Evolutionary conservation across 1,140 invertebrate genomes (phyloP).

Genomic region (Nomia melanderi): DNA sequence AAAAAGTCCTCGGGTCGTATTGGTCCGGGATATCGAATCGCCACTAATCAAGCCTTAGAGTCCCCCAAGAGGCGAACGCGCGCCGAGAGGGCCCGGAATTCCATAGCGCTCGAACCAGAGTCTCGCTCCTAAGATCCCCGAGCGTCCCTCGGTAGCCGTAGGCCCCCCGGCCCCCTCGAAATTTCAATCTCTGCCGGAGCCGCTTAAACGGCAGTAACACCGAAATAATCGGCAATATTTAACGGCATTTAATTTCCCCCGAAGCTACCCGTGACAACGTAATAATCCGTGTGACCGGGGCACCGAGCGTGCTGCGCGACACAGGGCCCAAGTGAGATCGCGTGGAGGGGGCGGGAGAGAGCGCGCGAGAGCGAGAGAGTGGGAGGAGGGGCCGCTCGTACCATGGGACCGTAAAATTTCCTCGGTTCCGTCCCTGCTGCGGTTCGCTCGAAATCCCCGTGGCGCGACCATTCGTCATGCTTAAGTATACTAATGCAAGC

Average conservation of each 20-base stretch:
- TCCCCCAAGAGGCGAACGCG: too few relatives aligned
- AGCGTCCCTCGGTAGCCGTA: constrained; percentile 11
- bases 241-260: constrained; percentile 48
- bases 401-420: constrained; percentile 44
- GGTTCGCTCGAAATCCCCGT: constrained; percentile 57
- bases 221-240: constrained; percentile 53
- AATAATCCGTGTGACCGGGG: constrained; percentile 41
- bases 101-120: neutral
- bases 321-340: neutral
- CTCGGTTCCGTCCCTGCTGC: constrained; percentile 12
- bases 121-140: neutral
- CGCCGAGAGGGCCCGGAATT: too few relatives aligned
- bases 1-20: too few relatives aligned
- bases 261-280: constrained; percentile 51
- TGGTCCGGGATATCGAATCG: too few relatives aligned
- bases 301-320: neutral
- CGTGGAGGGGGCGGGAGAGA: too few relatives aligned
- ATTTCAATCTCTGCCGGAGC: constrained; percentile 47
- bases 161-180: neutral
- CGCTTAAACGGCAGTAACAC: constrained; percentile 47
- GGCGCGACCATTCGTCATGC: constrained; percentile 78
- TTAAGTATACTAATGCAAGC: constrained; percentile 80
- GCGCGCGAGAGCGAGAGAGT: neutral
- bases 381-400: constrained; percentile 17
- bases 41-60: too few relatives aligned